Conservation (phyloP, 2,113 vertebrate species). For the Hypanus sabinus region DNA sequence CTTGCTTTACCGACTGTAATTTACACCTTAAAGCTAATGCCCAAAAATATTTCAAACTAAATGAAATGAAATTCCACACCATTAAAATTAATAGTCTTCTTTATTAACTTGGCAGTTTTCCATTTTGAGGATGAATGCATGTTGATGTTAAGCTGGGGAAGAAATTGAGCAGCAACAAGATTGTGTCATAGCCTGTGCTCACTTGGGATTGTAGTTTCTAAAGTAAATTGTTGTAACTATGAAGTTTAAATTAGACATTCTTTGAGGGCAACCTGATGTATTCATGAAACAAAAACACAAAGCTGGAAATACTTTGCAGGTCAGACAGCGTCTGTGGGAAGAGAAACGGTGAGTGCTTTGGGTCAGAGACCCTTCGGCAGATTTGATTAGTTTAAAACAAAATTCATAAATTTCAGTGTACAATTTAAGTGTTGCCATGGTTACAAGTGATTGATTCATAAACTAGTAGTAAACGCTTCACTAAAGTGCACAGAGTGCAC, state of each 20-base stretch:
- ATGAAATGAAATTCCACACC: background rate
- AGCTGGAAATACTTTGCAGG: no score
- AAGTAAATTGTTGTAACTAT: background rate
- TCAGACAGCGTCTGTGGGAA: no score
- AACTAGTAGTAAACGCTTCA: background rate
- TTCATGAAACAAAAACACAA: background rate
- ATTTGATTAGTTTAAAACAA: background rate
- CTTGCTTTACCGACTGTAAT: background rate
- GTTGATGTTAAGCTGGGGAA: background rate
- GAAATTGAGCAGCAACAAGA: background rate
- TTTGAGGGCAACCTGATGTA: background rate
- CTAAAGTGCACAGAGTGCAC: background rate
- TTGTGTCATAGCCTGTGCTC: background rate
- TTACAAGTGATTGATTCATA: conserved; percentile 1
- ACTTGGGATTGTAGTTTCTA: background rate
- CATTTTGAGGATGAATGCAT: background rate
- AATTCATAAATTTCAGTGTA: background rate
- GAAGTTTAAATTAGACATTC: conserved; percentile 6
- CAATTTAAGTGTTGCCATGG: background rate
- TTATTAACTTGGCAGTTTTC: background rate
- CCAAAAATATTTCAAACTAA: background rate
- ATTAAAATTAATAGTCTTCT: background rate
- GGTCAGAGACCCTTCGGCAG: no score
- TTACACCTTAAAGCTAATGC: background rate
- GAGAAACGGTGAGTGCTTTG: no score